Base-by-base conservation (phyloP, 2,888 invertebrate species). In the Drosophila fungiperda region DNA sequence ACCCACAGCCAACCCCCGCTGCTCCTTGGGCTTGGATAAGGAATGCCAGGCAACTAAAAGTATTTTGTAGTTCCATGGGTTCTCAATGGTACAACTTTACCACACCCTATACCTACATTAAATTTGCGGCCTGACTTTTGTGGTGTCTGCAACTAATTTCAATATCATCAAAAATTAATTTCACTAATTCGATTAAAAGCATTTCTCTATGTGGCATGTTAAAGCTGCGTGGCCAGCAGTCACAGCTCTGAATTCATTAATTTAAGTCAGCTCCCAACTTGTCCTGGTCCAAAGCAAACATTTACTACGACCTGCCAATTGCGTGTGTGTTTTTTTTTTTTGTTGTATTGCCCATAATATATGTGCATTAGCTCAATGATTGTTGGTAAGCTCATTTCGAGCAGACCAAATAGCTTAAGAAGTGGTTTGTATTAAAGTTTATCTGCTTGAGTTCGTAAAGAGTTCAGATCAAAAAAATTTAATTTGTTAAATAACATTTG, bases 81-180 rank as follows among this genome's bases (percentile, higher is more conserved):
- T 59, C 68, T 45, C 60, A 57, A 42, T 52, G 60, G 40, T 33
- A 48, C 40, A 63, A 61, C 59, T 68, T 58, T 62, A 40, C 57
- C 32, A 48, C 38, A 55, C 23, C 7, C 26, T 4, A n/a, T 0
- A 20, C 11, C 4, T 15, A 54, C 59, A 59, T 49, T 36, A 59
- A 62, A 66, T 60, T 69, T 79, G 75, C 62, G 48, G 71, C 57
- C 53, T 52, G 69, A 63, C 68, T 65, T 67, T 68, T 67, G 55
- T 78, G 73, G 82, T 80, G 89, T 79, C 90, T 88, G 90, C 86
- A 82, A 91, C 91, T 92, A 91, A 91, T 91, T 92, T 92, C 89
- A 92, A 92, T 92, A 92, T 92, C 92, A 92, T 92, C 92, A 92
- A 92, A 92, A 91, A 92, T 92, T 92, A 92, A 92, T 92, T 92